Percentiles rank a stretch among this genome's conserved stretches.
Conservation (phyloP, 2,888 invertebrate genomes). For the Apeira syringaria region DNA sequence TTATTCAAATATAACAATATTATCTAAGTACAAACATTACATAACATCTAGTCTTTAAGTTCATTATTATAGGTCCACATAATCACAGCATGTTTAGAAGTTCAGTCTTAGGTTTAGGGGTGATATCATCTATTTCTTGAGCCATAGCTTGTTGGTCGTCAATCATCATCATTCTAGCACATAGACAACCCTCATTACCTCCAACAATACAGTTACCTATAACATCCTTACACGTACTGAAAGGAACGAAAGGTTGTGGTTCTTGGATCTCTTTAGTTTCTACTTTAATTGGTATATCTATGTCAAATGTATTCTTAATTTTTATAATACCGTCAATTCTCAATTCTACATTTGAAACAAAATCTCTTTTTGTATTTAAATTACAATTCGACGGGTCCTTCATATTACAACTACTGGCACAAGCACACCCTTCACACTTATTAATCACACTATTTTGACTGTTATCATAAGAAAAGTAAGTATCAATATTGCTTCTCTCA, state of each 20-base stretch:
- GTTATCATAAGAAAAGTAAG: neutral
- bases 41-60: conserved; percentile 2
- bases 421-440: conserved; percentile 49
- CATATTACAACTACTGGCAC: conserved; percentile 36
- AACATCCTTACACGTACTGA: conserved; percentile 66
- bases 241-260: conserved; percentile 40
- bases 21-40: conserved; percentile 15
- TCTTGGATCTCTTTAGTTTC: conserved; percentile 14
- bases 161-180: conserved; percentile 67
- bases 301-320: conserved; percentile 58
- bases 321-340: conserved; percentile 60
- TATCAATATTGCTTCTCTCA: neutral
- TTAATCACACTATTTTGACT: conserved; percentile 14
- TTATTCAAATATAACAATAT: conserved; percentile 5
- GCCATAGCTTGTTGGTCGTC: conserved; percentile 58
- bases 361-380: conserved; percentile 8
- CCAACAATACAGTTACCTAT: conserved; percentile 72
- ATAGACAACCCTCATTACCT: conserved; percentile 67
- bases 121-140: conserved; percentile 73
- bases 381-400: conserved; percentile 19
- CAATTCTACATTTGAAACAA: conserved; percentile 50
- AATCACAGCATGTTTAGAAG: conserved; percentile 28
- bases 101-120: conserved; percentile 53
- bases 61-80: conserved; percentile 27
- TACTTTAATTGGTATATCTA: conserved; percentile 38